Evolutionary conservation across 2,113 vertebrate genomes (phyloP).

Genomic region (Myotis yumanensis): DNA sequence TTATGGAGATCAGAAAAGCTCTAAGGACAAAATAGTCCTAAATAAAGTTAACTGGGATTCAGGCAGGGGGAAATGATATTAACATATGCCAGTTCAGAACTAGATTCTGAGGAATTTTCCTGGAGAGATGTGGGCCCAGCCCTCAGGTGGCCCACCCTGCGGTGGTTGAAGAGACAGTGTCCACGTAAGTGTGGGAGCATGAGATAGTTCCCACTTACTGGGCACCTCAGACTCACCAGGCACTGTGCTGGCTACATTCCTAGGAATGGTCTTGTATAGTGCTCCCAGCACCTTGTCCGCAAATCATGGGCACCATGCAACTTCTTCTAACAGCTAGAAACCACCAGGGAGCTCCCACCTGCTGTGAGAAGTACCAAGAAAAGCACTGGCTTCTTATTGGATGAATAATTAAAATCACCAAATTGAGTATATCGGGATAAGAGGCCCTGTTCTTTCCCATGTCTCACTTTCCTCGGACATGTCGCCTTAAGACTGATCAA

Average conservation of each 20-base stretch:
- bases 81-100: neutral
- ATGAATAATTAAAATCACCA: slow-evolving; percentile 37
- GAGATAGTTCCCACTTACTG: neutral
- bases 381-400: neutral
- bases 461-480: neutral
- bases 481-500: neutral
- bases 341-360: neutral
- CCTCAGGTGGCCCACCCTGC: neutral
- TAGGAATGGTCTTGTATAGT: neutral
- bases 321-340: neutral
- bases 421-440: neutral
- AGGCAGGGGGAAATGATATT: neutral
- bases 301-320: neutral
- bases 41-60: neutral
- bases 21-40: neutral
- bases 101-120: neutral
- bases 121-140: neutral
- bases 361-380: neutral
- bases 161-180: neutral
- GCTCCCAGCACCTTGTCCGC: neutral
- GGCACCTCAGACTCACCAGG: neutral
- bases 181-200: neutral
- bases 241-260: neutral
- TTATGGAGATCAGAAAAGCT: neutral
- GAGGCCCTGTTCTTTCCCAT: neutral